Evolutionary conservation across 2,113 vertebrate species (phyloP), one percentile per base, ranked within the genome.

Genomic region (Paedocypris sp.): DNA sequence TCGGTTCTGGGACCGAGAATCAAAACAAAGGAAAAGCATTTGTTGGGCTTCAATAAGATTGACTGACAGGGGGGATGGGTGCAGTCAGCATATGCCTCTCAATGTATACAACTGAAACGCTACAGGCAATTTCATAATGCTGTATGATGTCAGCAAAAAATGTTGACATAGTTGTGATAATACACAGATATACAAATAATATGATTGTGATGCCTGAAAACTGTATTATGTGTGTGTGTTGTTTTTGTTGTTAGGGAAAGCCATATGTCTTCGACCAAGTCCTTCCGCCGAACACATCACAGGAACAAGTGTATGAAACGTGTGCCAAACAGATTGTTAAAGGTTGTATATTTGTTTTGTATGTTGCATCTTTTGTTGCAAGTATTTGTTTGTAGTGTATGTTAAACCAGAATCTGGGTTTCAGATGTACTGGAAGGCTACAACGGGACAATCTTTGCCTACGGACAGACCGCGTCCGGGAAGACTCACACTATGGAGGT

Each of bases 401-500:
- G n/a, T n/a, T n/a, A 62, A 2, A 50, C 76, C 70, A 73, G 3
- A 38, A 10, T 54, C 28, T 35, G 57, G 28, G 48, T 65, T 70
- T n/a, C 73, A 92, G 90, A 93, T 87, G 94, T 98, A 38, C 82
- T 98, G 61, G 91, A 88, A 20, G 94, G 94, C 15, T 98, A 98
- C 49, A 98, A 98, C 1, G 94, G 94, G 41, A 98, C 94, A 0
- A 94, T 98, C 80, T 98, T 98, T 67, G 94, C 93, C 0, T 98
- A 98, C 6, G 94, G 94, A 11, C 94, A 98, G 73, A 98, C 94
- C 0, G 88, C 94, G 0, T 98, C 94, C 42, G 94, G 94, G 68
- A 96, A 97, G 77, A 97, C 93, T 0, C 93, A 97, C 67, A 98
- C 94, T 0, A 97, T 98, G 94, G 94, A 97, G 90, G 93, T 97